phyloP scores from a whole-genome alignment of 2,797 vertebrate species.

The Channa striata region DNA sequence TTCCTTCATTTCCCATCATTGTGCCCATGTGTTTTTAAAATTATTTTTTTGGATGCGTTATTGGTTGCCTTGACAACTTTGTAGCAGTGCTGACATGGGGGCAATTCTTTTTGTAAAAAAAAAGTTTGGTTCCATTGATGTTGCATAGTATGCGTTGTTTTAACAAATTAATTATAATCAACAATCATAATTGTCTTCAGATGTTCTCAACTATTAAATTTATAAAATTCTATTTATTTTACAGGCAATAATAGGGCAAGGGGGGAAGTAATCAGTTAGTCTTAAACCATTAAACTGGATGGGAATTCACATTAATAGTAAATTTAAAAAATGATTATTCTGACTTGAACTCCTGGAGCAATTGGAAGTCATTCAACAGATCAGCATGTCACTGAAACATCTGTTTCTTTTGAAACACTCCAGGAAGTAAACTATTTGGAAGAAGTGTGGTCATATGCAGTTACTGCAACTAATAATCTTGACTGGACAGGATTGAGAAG shows the following conservation, averaged over 20 bases:
- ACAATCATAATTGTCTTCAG: no score
- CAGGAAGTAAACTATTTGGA: conserved; percentile 42
- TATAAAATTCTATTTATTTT: no score
- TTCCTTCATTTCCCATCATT: not conserved
- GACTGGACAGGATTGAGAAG: conserved; percentile 31
- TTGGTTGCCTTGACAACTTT: no score
- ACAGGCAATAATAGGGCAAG: no score
- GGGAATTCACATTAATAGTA: not conserved
- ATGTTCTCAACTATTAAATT: no score
- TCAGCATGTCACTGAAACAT: conserved; percentile 33
- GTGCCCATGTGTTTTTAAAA: not conserved
- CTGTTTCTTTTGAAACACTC: conserved; percentile 47
- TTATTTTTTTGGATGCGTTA: not conserved
- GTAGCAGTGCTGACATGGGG: no score
- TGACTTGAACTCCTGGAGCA: conserved; percentile 3
- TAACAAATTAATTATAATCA: no score
- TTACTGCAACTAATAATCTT: conserved; percentile 25
- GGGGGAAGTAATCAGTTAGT: no score
- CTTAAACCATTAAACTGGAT: no score
- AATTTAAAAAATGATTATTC: not conserved
- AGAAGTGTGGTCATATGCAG: conserved; percentile 25
- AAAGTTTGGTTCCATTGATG: no score
- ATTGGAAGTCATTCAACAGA: conserved; percentile 11
- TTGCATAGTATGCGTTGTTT: no score
- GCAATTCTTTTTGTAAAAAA: no score